Evolutionary conservation across 2,113 vertebrate species (phyloP).

Genomic region (Rhinoptilus africanus): DNA sequence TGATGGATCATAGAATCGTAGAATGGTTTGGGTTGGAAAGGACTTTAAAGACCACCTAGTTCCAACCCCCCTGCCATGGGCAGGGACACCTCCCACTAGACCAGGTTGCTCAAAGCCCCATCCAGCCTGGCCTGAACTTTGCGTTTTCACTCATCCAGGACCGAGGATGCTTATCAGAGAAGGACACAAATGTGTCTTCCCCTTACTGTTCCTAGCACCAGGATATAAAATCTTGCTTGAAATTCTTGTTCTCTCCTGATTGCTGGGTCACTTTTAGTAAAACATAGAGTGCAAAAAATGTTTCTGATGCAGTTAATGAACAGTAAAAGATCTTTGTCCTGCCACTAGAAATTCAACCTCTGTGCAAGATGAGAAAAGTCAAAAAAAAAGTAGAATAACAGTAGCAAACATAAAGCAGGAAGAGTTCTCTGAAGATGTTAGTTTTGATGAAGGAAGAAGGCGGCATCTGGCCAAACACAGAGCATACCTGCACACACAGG

Average conservation of each 20-base stretch:
- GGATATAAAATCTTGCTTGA: neutral
- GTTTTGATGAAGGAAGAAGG: neutral
- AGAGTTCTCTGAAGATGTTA: neutral
- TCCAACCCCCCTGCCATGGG: too few species aligned
- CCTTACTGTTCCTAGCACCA: neutral
- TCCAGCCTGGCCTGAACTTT: neutral
- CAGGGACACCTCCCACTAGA: too few species aligned
- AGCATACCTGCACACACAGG: neutral
- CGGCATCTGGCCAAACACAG: neutral
- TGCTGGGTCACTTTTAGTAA: neutral
- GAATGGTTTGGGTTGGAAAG: too few species aligned
- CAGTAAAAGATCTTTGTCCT: neutral
- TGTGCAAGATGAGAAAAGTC: neutral
- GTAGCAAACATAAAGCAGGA: neutral
- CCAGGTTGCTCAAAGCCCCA: too few species aligned
- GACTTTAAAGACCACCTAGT: too few species aligned
- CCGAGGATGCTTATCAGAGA: accelerated
- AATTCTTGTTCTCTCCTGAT: neutral
- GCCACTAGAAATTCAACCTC: neutral
- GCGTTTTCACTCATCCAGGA: neutral
- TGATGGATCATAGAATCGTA: neutral
- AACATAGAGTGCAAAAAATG: neutral
- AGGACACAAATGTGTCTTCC: neutral
- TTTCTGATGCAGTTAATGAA: neutral
- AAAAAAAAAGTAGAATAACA: neutral